phyloP scores from a whole-genome alignment of 2,113 vertebrate genomes.

The Malurus melanocephalus region DNA sequence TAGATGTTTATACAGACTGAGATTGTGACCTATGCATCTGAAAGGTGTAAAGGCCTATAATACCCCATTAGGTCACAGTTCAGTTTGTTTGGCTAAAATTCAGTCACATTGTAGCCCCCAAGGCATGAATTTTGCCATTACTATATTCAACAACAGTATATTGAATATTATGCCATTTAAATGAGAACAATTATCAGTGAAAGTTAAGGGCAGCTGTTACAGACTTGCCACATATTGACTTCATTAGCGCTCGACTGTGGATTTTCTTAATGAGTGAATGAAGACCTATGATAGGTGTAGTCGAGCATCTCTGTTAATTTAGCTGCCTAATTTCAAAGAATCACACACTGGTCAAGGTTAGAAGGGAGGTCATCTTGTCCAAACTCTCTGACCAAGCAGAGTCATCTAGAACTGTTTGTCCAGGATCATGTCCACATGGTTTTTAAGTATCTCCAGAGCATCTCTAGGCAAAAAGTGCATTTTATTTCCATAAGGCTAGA shows the following conservation, averaged over 20 bases:
- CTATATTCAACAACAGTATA: conserved; percentile 66
- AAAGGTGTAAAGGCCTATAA: conserved; percentile 62
- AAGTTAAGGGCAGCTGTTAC: conserved; percentile 64
- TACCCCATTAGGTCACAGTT: conserved; percentile 74
- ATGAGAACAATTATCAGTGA: conserved; percentile 67
- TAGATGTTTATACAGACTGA: conserved; percentile 8
- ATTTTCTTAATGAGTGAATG: conserved; percentile 55
- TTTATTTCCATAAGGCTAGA: background rate
- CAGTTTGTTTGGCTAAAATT: conserved; percentile 75
- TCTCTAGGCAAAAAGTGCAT: background rate
- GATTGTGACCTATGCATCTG: conserved; percentile 2
- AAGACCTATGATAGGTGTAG: conserved; percentile 50
- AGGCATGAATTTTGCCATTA: conserved; percentile 71
- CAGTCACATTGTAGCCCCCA: conserved; percentile 72
- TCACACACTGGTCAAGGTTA: background rate
- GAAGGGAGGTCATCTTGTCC: background rate
- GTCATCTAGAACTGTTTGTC: background rate
- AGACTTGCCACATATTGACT: conserved; percentile 65
- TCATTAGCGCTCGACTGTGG: conserved; percentile 55
- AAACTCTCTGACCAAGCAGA: background rate
- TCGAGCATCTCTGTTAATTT: conserved; percentile 54
- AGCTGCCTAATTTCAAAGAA: conserved; percentile 5
- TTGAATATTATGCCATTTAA: conserved; percentile 72
- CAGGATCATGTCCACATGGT: background rate
- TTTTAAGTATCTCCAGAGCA: background rate